Percentiles rank a stretch among this genome's conserved stretches.
Evolutionary conservation across 2,113 vertebrate species (phyloP).

Genomic region (Chiloscyllium plagiosum): DNA sequence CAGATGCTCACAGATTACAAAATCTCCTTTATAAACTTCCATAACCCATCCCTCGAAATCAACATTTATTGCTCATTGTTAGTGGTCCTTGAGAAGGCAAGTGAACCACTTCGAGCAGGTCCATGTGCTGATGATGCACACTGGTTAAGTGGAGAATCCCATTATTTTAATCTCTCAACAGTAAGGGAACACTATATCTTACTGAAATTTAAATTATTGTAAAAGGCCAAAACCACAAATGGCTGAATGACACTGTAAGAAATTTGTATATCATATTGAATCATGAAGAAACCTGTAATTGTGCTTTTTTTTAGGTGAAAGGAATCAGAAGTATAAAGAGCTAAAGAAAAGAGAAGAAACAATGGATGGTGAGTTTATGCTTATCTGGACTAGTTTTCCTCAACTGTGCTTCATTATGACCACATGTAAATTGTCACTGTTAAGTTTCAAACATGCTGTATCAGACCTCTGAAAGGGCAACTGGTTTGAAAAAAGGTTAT

Average conservation of each 20-base stretch:
- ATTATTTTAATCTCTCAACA: background rate
- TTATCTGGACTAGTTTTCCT: background rate
- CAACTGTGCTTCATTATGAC: background rate
- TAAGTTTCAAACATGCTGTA: background rate
- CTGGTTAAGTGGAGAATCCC: background rate
- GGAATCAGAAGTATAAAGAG: slow-evolving; percentile 86
- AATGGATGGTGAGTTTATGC: slow-evolving; percentile 77
- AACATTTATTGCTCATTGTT: background rate
- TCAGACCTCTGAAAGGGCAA: background rate
- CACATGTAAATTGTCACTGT: background rate
- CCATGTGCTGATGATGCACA: background rate
- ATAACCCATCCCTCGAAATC: background rate
- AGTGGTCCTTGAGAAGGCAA: background rate
- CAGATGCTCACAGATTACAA: background rate
- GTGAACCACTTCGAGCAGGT: background rate
- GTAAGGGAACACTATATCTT: background rate
- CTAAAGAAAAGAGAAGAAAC: slow-evolving; percentile 83
- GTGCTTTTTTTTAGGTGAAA: slow-evolving; percentile 64
- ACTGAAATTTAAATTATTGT: background rate
- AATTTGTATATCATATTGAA: background rate
- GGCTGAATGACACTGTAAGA: background rate
- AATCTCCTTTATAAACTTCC: background rate
- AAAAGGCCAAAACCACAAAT: background rate
- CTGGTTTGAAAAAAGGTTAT: background rate
- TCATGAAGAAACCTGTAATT: background rate